A percentile compares a stretch with the other conserved stretches of the same genome.
phyloP scores from a whole-genome alignment of 2,113 vertebrate species.

The Suncus etruscus region DNA sequence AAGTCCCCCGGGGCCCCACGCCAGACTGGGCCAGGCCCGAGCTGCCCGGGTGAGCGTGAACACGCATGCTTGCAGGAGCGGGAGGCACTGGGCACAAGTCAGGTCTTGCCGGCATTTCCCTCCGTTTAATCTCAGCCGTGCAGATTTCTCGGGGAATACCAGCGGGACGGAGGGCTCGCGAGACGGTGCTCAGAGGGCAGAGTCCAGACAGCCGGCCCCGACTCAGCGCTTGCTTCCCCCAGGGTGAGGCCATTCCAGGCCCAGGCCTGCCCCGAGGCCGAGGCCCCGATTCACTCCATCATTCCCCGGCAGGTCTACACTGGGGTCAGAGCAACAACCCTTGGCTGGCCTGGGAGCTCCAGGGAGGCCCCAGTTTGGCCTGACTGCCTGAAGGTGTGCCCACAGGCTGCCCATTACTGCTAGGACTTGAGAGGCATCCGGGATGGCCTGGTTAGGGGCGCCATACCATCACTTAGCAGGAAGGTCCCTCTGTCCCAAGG shows the following conservation, averaged over 20 bases:
- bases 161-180: slow-evolving; percentile 80
- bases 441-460: too few species aligned
- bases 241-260: slow-evolving; percentile 85
- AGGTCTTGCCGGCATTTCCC: slow-evolving; percentile 87
- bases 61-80: slow-evolving; percentile 80
- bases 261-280: slow-evolving; percentile 78
- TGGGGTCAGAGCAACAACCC: too few species aligned
- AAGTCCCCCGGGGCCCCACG: slow-evolving; percentile 69
- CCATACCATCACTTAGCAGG: too few species aligned
- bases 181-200: slow-evolving; percentile 23
- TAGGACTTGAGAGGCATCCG: too few species aligned
- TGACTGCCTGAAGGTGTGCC: too few species aligned
- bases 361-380: too few species aligned
- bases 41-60: neutral
- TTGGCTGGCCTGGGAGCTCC: too few species aligned
- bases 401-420: too few species aligned
- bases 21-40: slow-evolving; percentile 41
- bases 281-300: too few species aligned
- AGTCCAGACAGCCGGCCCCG: slow-evolving; percentile 74
- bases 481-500: too few species aligned
- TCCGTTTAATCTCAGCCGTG: slow-evolving; percentile 86
- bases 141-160: slow-evolving; percentile 81
- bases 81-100: slow-evolving; percentile 78
- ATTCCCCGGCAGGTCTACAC: too few species aligned
- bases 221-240: slow-evolving; percentile 79